Base-by-base conservation (phyloP, 2,797 vertebrate species). In the Thunnus albacares region DNA sequence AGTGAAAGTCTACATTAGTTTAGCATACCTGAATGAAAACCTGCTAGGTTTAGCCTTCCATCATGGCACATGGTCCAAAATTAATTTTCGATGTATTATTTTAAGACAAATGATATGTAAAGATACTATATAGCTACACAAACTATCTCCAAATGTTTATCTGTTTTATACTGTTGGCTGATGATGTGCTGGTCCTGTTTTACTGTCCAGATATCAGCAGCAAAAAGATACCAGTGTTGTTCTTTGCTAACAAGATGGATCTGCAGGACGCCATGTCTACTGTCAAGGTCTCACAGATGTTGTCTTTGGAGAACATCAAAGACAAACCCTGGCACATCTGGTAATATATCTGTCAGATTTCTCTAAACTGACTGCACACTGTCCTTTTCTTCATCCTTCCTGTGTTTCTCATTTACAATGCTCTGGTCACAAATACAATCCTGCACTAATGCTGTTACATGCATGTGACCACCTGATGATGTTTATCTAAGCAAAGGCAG, bases 291-390 rank as follows among this genome's bases (percentile, higher is more conserved):
- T 99, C 98, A 77, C 98, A 99, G 89, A 94, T 97, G 88, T 93
- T 99, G 86, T 95, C 95, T 88, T 95, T 99, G 95, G 98, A 99
- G 90, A 98, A 95, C 92, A 98, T 99, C 93, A 98, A 97, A 94
- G 98, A 99, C 95, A 99, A 99, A 81, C 98, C 98, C 26, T 99
- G 98, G 98, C 97, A 99, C 88, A 99, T 99, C 95, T 99, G 98
- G 98, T 99, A 97, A 92, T n/a, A 43, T 61, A 52, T 60, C 49
- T 60, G 51, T 53, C 35, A 30, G 41, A 43, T 35, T 0, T 51
- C 59, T 18, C 11, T 11, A 58, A 7, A 38, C 22, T 11, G 4
- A 3, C 9, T 11, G 13, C 43, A 11, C 30, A 38, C 18, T 9
- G 28, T 52, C 20, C 3, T 43, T 56, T 60, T 65, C 4, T 55